Base-by-base conservation (phyloP, 1,140 invertebrate species). In the Heliconius nattereri region DNA sequence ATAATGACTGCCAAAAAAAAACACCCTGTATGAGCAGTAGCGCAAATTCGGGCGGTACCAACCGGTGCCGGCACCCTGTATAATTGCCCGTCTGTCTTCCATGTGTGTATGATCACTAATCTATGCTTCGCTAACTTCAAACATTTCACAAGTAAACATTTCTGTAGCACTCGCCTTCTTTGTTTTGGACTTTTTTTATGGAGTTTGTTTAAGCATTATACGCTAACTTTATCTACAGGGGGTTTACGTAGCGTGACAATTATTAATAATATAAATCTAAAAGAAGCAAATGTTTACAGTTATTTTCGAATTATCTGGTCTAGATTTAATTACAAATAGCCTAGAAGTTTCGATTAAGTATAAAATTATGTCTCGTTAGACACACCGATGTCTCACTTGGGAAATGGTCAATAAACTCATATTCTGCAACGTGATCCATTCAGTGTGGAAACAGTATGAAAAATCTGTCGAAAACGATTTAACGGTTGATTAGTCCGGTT, bases 31-130 rank as follows among this genome's bases (percentile, higher is more conserved):
- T 84, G 84, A 85, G 83, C 79, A 81, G 71, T 80, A 80, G 87
- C 87, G 89, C 84, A 88, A 91, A 91, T 92, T 93, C 89, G 90
- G 91, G 90, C 84, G 85, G 92, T 93, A 84, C 92, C 92, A 91
- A 90, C 88, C 89, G 85, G 89, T 87, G 85, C 87, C 84, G 85
- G 85, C 81, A 85, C 83, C 86, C 83, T 89, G 87, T 88, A 90
- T 93, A 93, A 93, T 93, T 93, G 90, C 90, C 87, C 85, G 87
- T 85, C 85, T 85, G 87, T 88, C 88, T 90, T 86, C 85, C 86
- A 91, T 88, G 89, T 92, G 86, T 87, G 85, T 90, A 89, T 87
- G 85, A 87, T 84, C 85, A 85, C 81, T 83, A 83, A 84, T 88
- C 79, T 83, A 83, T 85, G 80, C 82, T 75, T 84, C 80, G 78